A percentile compares a stretch with the other conserved stretches of the same genome.
These are phyloP conservation scores for Osmoderma eremita DNA, from an alignment of 2,888 invertebrate genomes.

Conservation along the genomic window DNA sequence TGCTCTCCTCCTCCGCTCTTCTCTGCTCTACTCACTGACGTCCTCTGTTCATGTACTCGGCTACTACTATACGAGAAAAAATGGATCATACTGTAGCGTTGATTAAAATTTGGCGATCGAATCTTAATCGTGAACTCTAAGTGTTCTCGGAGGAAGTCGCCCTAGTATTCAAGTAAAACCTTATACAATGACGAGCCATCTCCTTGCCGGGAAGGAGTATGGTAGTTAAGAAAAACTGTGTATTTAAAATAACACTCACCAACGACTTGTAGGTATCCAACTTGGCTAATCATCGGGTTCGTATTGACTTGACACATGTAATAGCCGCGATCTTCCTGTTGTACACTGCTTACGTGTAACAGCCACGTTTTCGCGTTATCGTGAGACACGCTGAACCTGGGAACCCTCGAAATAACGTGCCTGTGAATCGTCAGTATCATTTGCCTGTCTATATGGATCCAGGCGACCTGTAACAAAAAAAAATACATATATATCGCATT, in stretches of 20 bases:
- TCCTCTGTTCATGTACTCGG: too few species aligned
- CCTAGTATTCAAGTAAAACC: too few species aligned
- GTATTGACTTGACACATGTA: conserved; percentile 93
- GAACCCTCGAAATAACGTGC: conserved; percentile 89
- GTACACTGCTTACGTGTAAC: conserved; percentile 89
- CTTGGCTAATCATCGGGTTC: conserved; percentile 94
- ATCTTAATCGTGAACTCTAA: too few species aligned
- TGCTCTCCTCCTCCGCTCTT: too few species aligned
- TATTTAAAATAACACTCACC: conserved; percentile 71
- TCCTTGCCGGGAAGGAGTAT: too few species aligned
- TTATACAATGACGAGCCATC: too few species aligned
- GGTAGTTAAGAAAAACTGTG: too few species aligned
- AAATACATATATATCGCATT: conserved; percentile 10
- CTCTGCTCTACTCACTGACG: too few species aligned
- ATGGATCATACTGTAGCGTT: too few species aligned
- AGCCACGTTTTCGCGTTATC: conserved; percentile 94
- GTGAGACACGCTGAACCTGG: conserved; percentile 90
- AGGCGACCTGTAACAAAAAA: conserved; percentile 78
- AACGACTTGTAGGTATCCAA: conserved; percentile 91
- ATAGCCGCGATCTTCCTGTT: conserved; percentile 90
- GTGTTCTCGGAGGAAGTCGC: too few species aligned
- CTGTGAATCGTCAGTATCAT: conserved; percentile 93
- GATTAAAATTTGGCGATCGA: too few species aligned
- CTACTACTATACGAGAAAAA: too few species aligned
- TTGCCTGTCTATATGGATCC: conserved; percentile 94